Evolutionary conservation across 2,113 vertebrate genomes (phyloP).

Genomic region (Podiceps cristatus): DNA sequence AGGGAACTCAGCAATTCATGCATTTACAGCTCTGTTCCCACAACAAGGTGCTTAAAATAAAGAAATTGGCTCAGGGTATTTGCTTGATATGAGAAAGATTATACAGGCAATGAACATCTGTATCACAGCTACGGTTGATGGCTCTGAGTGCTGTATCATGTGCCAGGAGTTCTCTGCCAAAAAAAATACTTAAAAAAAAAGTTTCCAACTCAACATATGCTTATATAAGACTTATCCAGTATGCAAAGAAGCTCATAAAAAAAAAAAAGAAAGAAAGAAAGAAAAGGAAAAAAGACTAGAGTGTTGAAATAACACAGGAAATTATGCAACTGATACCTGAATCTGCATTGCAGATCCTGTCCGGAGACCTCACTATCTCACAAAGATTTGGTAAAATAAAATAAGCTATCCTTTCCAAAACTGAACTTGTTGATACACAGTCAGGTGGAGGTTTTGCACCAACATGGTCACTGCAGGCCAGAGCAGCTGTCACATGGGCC

Average conservation of each 20-base stretch:
- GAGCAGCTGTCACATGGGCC: background rate
- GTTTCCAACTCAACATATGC: conserved; percentile 33
- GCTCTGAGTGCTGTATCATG: conserved; percentile 47
- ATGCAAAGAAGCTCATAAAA: conserved; percentile 20
- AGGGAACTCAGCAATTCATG: conserved; percentile 7
- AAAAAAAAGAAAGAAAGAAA: fast-evolving
- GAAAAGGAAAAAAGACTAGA: background rate
- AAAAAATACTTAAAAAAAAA: conserved; percentile 49
- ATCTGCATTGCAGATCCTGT: conserved; percentile 6
- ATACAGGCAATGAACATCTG: conserved; percentile 69
- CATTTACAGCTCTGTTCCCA: conserved; percentile 52
- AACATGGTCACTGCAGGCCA: background rate
- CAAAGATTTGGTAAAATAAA: conserved; percentile 2
- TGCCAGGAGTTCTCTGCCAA: conserved; percentile 64
- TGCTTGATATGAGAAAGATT: conserved; percentile 70
- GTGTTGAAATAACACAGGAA: conserved; percentile 67
- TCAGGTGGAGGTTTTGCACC: background rate
- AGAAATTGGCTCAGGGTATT: conserved; percentile 56
- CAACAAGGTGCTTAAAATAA: conserved; percentile 71
- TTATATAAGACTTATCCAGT: conserved; percentile 44
- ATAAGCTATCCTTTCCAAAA: background rate
- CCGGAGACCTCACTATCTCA: conserved; percentile 15
- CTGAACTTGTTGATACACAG: background rate
- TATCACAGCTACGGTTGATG: conserved; percentile 66
- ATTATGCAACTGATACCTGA: conserved; percentile 69